These are phyloP conservation scores for Athalia rosae DNA, from an alignment of 2,888 invertebrate genomes.

Conservation along the genomic window DNA sequence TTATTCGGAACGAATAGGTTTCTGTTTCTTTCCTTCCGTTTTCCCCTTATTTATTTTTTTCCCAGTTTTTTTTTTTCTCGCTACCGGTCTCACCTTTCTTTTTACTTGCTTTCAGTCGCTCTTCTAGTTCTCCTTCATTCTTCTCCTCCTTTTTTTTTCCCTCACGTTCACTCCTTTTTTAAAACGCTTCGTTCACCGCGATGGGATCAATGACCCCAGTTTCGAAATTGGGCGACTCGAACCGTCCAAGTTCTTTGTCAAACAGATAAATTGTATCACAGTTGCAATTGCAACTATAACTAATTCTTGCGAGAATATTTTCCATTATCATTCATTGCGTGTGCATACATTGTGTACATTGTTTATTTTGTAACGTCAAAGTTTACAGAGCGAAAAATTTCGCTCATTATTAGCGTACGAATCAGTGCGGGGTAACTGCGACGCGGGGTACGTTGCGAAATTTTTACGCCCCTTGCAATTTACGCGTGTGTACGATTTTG, in stretches of 20 bases:
- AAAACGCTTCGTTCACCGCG: not conserved
- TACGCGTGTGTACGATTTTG: not conserved
- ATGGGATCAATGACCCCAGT: not conserved
- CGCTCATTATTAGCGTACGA: too few relatives aligned
- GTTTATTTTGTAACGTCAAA: too few relatives aligned
- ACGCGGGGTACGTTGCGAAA: too few relatives aligned
- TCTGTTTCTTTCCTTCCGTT: not conserved
- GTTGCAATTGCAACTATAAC: too few relatives aligned
- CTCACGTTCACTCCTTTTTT: not conserved
- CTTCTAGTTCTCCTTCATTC: not conserved
- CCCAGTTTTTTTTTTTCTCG: not conserved
- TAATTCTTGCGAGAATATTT: too few relatives aligned
- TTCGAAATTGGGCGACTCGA: not conserved
- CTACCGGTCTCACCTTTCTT: not conserved
- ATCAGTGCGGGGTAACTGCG: too few relatives aligned
- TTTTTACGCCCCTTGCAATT: not conserved
- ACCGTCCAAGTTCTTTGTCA: too few relatives aligned
- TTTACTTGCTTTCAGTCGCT: not conserved
- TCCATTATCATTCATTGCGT: too few relatives aligned
- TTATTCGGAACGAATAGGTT: constrained; percentile 21
- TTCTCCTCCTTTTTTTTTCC: not conserved
- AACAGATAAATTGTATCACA: not conserved
- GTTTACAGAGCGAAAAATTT: too few relatives aligned
- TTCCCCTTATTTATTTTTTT: not conserved
- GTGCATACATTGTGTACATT: too few relatives aligned